Evolutionary conservation across 2,888 invertebrate species (phyloP).

Genomic region (Clunio marinus): DNA sequence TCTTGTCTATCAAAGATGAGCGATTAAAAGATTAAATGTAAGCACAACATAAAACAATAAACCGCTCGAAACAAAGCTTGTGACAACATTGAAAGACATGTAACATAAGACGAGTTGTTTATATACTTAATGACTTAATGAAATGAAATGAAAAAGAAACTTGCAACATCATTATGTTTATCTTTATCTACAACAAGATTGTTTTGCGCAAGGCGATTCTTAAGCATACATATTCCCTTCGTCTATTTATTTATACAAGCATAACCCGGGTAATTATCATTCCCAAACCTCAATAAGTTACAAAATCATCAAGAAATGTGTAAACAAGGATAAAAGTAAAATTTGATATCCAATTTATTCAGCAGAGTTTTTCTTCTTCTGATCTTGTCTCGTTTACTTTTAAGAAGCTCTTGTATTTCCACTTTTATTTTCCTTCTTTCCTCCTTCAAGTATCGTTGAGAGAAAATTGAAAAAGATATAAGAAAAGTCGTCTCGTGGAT

Average conservation of each 20-base stretch:
- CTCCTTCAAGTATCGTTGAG: slow-evolving; percentile 12
- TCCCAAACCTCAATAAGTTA: slow-evolving; percentile 16
- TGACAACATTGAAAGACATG: too few relatives aligned
- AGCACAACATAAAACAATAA: too few relatives aligned
- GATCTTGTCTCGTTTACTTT: neutral
- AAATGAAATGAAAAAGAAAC: neutral
- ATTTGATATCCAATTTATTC: slow-evolving; percentile 31
- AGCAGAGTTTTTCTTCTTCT: neutral
- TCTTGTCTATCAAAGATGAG: too few relatives aligned
- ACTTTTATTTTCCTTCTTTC: neutral
- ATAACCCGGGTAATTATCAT: slow-evolving; percentile 10
- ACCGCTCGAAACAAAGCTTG: too few relatives aligned
- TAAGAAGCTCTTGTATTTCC: neutral
- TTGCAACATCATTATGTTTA: slow-evolving; percentile 13
- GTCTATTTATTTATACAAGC: neutral
- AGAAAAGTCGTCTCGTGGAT: slow-evolving; percentile 21
- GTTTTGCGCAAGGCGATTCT: slow-evolving; percentile 6
- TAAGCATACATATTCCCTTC: neutral
- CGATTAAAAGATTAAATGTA: too few relatives aligned
- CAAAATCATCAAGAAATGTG: neutral
- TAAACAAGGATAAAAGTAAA: slow-evolving; percentile 31
- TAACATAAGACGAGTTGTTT: too few relatives aligned
- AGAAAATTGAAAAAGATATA: slow-evolving; percentile 27
- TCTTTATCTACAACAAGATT: neutral
- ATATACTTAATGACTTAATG: neutral